Evolutionary conservation across 1,140 invertebrate species (phyloP).

Genomic region (Drosophila azteca): DNA sequence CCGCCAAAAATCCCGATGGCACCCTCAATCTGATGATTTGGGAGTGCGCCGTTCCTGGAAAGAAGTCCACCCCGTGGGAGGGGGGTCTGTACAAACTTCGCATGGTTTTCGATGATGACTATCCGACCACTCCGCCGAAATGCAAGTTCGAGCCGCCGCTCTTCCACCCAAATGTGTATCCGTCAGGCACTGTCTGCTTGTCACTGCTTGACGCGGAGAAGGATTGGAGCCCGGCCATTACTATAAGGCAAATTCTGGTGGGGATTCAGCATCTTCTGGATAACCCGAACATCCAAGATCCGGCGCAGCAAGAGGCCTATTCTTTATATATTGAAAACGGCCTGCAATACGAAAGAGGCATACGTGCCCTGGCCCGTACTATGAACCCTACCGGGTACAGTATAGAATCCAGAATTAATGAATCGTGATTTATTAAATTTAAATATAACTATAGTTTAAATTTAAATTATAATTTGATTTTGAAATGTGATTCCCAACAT

Average conservation of each 20-base stretch:
- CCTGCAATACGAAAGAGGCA: slow-evolving; percentile 98
- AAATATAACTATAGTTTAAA: no score
- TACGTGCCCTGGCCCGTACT: slow-evolving; percentile 96
- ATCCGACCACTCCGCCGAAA: slow-evolving; percentile 99
- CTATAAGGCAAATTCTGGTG: slow-evolving; percentile 99
- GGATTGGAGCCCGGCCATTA: slow-evolving; percentile 99
- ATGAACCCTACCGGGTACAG: slow-evolving; percentile 93
- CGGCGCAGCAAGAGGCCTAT: slow-evolving; percentile 99
- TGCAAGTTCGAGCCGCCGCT: slow-evolving; percentile 99
- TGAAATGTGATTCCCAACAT: background rate
- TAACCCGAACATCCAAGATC: slow-evolving; percentile 99
- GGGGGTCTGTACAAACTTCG: slow-evolving; percentile 97
- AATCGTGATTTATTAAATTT: no score
- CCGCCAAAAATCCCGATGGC: slow-evolving; percentile 98
- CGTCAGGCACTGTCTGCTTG: slow-evolving; percentile 98
- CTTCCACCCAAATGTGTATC: slow-evolving; percentile 99
- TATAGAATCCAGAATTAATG: no score
- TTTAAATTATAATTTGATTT: no score
- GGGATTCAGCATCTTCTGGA: slow-evolving; percentile 99
- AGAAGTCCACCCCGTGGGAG: slow-evolving; percentile 99
- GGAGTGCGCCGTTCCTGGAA: slow-evolving; percentile 99
- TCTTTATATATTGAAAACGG: slow-evolving; percentile 99
- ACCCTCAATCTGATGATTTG: slow-evolving; percentile 99
- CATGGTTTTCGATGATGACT: slow-evolving; percentile 99
- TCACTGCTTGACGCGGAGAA: slow-evolving; percentile 99